Conservation (phyloP, 2,888 invertebrate species). For the Euplexia lucipara region DNA sequence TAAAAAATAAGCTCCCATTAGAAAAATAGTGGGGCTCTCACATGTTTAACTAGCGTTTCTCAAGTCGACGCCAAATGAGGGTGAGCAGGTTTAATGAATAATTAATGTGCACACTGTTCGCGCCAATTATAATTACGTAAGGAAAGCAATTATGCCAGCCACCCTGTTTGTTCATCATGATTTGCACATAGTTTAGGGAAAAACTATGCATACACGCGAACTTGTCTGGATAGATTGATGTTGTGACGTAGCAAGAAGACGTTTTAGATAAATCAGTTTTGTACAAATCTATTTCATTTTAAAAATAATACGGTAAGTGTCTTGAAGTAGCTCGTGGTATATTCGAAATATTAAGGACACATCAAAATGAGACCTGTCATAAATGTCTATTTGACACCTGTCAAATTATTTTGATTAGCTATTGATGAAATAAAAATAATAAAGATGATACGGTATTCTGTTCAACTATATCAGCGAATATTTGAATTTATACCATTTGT, state of each 20-base stretch:
- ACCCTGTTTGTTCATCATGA: slow-evolving; percentile 62
- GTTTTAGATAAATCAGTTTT: background rate
- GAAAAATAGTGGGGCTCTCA: slow-evolving; percentile 80
- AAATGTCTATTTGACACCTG: background rate
- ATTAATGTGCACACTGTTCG: slow-evolving; percentile 87
- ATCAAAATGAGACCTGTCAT: background rate
- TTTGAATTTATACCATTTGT: no score
- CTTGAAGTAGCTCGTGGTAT: no score
- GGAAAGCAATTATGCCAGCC: slow-evolving; percentile 82
- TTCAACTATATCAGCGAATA: no score
- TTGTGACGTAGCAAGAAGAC: slow-evolving; percentile 14
- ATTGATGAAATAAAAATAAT: background rate
- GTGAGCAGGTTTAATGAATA: slow-evolving; percentile 85
- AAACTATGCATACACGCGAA: slow-evolving; percentile 63
- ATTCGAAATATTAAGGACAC: no score
- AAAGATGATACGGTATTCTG: no score
- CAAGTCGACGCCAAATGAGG: slow-evolving; percentile 85
- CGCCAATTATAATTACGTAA: slow-evolving; percentile 89
- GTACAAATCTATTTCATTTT: background rate
- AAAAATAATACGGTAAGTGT: no score
- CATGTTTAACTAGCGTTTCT: slow-evolving; percentile 84
- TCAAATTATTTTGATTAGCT: background rate
- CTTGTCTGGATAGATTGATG: slow-evolving; percentile 30
- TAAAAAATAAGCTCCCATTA: slow-evolving; percentile 80
- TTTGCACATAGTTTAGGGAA: slow-evolving; percentile 66